These are phyloP conservation scores for Rhea americana DNA, from an alignment of 2,113 vertebrate species.

Conservation along the genomic window DNA sequence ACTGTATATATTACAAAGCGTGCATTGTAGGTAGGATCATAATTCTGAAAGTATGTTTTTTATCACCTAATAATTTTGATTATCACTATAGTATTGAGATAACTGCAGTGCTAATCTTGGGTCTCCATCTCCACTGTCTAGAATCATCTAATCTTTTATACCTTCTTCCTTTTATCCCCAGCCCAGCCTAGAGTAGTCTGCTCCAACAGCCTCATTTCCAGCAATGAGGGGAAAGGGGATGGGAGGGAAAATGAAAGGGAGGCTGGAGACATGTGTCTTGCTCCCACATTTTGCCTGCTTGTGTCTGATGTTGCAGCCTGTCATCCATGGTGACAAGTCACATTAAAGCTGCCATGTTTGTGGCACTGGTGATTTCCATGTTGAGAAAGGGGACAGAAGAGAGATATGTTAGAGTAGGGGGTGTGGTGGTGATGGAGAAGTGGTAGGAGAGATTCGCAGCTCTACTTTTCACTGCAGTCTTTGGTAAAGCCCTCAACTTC, in stretches of 20 bases:
- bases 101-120: not conserved
- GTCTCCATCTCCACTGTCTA: not conserved
- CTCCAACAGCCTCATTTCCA: not conserved
- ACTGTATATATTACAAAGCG: not conserved
- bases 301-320: too few relatives aligned
- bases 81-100: not conserved
- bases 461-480: not conserved
- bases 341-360: not conserved
- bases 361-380: fast-evolving
- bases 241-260: not conserved
- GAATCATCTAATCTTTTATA: not conserved
- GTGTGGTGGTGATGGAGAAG: not conserved
- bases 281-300: not conserved
- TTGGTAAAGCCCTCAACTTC: not conserved
- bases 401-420: not conserved
- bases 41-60: not conserved
- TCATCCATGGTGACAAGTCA: not conserved
- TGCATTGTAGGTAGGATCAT: not conserved
- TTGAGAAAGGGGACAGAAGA: not conserved
- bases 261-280: not conserved
- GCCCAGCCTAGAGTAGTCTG: not conserved
- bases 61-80: not conserved
- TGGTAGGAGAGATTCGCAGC: not conserved
- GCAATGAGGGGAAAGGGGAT: not conserved
- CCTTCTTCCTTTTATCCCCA: not conserved